Base-by-base conservation (phyloP, 2,797 vertebrate genomes). In the Oreortyx pictus region DNA sequence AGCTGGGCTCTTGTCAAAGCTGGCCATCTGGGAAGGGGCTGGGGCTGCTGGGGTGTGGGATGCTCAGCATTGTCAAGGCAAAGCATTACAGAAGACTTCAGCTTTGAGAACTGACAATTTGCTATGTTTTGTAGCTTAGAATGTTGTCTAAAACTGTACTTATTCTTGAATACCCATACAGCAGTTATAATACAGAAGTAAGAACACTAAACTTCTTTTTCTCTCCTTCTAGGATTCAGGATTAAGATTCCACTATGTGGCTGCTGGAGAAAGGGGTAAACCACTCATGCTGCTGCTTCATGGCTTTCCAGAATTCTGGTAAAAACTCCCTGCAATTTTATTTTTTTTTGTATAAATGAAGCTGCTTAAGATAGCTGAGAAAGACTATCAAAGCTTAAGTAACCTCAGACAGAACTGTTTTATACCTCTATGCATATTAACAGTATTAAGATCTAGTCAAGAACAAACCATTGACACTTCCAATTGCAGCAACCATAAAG, bases 301-400 rank as follows among this genome's bases (percentile, higher is more conserved):
- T 37, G 99, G 99, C 94, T 99, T 99, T 97, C 99, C 99, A 49
- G 99, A 99, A 97, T 99, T 99, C 98, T 99, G 99, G 99, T 99
- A 98, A 98, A 91, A 54, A 94, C 16, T 82, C 78, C 15, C 57
- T 88, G 35, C 17, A 23, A 1, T 0, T 7, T 64, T 39, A 12
- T 39, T 39, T 39, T 4, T 39, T 41, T 72, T 79, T 16, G 20
- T 87, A 46, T 49, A 71, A 90, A 93, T 92, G 47, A 72, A 54
- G 57, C 66, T 65, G n/a, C 33, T 39, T 89, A 72, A 66, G 50
- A 79, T 67, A 68, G 14, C 19, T 4, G 4, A 59, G 54, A 65
- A 47, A 9, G 7, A 93, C 65, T 10, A 50, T n/a, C 68, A 87
- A 50, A 61, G 35, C 27, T 70, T 74, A 90, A 87, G 66, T 81